Conservation (phyloP, 2,888 invertebrate genomes). For the Aphodius sticticus region DNA sequence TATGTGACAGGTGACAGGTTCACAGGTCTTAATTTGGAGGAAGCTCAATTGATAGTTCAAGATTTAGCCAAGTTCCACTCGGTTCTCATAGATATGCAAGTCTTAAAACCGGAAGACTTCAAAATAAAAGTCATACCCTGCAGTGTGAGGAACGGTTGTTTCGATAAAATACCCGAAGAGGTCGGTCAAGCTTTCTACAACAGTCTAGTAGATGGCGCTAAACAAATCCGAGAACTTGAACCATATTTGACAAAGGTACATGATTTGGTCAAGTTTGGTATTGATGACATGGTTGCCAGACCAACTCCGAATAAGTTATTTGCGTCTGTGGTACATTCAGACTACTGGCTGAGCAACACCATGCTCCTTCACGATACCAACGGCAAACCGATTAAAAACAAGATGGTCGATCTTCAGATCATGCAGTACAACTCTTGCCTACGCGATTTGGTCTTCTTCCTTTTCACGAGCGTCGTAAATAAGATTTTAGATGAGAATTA, state of each 20-base stretch:
- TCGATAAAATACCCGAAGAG: constrained; percentile 53
- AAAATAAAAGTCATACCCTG: constrained; percentile 58
- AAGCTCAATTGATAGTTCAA: constrained; percentile 60
- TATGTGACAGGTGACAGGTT: constrained; percentile 63
- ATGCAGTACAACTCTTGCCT: constrained; percentile 63
- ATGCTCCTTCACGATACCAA: constrained; percentile 63
- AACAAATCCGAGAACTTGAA: constrained; percentile 47
- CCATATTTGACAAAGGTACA: constrained; percentile 50
- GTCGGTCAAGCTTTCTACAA: constrained; percentile 53
- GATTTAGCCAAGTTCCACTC: constrained; percentile 67
- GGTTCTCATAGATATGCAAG: constrained; percentile 64
- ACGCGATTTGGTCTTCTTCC: constrained; percentile 65
- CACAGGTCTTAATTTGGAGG: constrained; percentile 62
- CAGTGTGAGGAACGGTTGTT: constrained; percentile 52
- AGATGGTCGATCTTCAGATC: constrained; percentile 69
- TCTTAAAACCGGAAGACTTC: constrained; percentile 60
- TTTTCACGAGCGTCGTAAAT: constrained; percentile 64
- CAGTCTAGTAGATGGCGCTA: constrained; percentile 49
- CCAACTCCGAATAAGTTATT: constrained; percentile 60
- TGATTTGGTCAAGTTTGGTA: constrained; percentile 41
- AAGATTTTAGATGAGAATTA: constrained; percentile 59
- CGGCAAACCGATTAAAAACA: constrained; percentile 61
- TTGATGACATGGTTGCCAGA: constrained; percentile 43
- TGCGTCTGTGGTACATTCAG: constrained; percentile 65
- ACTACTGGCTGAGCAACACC: constrained; percentile 70